Percentiles rank a stretch among this genome's conserved stretches.
Evolutionary conservation across 2,888 invertebrate species (phyloP).

Genomic region (Tubulanus polymorphus): DNA sequence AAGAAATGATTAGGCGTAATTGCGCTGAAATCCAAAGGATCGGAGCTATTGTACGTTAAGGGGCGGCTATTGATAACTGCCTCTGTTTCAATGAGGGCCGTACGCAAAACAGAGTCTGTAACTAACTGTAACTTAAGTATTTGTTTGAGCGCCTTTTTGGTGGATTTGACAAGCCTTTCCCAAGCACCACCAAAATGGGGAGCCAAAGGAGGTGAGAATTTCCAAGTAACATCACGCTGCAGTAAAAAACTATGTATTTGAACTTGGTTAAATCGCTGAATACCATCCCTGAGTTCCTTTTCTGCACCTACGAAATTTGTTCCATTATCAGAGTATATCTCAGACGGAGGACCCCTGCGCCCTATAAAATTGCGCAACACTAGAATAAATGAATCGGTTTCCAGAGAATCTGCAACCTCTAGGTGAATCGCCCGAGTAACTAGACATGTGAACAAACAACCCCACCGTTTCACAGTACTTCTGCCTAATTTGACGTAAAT

Average conservation of each 20-base stretch:
- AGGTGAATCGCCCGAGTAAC: too few species aligned
- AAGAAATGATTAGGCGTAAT: slow-evolving; percentile 24
- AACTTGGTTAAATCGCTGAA: slow-evolving; percentile 8
- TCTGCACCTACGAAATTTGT: slow-evolving; percentile 20
- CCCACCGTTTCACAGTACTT: too few species aligned
- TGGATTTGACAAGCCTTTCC: slow-evolving; percentile 20
- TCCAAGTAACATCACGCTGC: slow-evolving; percentile 14
- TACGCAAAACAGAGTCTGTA: slow-evolving; percentile 21
- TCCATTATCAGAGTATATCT: slow-evolving; percentile 18
- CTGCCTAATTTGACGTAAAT: too few species aligned
- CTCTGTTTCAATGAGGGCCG: slow-evolving; percentile 22
- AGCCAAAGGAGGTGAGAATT: slow-evolving; percentile 22
- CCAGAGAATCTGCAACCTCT: too few species aligned
- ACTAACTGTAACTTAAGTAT: slow-evolving; percentile 17
- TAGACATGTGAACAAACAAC: too few species aligned
- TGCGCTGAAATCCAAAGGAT: slow-evolving; percentile 1
- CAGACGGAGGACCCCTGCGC: slow-evolving; percentile 16
- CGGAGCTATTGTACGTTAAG: slow-evolving; percentile 13
- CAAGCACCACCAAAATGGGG: slow-evolving; percentile 23
- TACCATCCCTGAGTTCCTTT: slow-evolving; percentile 9
- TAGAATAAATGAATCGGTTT: too few species aligned
- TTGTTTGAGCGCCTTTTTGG: slow-evolving; percentile 21
- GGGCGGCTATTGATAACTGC: slow-evolving; percentile 15
- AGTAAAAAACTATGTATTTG: slow-evolving; percentile 7
- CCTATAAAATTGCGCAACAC: too few species aligned